phyloP scores from a whole-genome alignment of 1,140 invertebrate genomes.

The Zaprionus nigranus region DNA sequence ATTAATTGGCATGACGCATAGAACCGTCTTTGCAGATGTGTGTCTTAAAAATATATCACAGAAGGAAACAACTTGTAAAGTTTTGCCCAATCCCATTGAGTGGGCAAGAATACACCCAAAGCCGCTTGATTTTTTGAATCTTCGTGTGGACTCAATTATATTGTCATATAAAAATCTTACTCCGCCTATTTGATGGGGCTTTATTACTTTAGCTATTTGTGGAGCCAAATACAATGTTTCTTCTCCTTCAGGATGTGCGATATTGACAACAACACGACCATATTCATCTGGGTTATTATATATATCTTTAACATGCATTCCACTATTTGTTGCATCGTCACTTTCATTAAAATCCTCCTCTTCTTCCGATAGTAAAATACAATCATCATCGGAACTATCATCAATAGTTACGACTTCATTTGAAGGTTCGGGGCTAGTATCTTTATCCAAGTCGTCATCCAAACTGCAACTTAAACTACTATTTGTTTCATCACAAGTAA shows the following conservation, averaged over 20 bases:
- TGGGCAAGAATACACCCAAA: constrained; percentile 99
- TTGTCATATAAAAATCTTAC: constrained; percentile 98
- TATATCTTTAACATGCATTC: constrained; percentile 95
- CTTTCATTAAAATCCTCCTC: constrained; percentile 86
- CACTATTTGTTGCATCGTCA: constrained; percentile 88
- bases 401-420: constrained; percentile 87
- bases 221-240: constrained; percentile 97
- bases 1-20: constrained; percentile 99
- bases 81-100: constrained; percentile 99
- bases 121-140: constrained; percentile 94
- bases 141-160: constrained; percentile 95
- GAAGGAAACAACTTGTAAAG: constrained; percentile 97
- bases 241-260: constrained; percentile 97
- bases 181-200: constrained; percentile 99
- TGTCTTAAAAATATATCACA: constrained; percentile 97
- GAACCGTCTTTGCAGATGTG: constrained; percentile 94
- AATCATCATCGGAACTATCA: constrained; percentile 90
- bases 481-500: constrained; percentile 70
- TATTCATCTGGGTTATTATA: constrained; percentile 96
- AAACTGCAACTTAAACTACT: constrained; percentile 73
- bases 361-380: constrained; percentile 89
- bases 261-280: constrained; percentile 96
- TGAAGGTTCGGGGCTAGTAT: constrained; percentile 52
- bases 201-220: constrained; percentile 96
- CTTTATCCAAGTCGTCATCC: constrained; percentile 83